phyloP scores from a whole-genome alignment of 2,888 invertebrate genomes.

The Drosophila formosana region DNA sequence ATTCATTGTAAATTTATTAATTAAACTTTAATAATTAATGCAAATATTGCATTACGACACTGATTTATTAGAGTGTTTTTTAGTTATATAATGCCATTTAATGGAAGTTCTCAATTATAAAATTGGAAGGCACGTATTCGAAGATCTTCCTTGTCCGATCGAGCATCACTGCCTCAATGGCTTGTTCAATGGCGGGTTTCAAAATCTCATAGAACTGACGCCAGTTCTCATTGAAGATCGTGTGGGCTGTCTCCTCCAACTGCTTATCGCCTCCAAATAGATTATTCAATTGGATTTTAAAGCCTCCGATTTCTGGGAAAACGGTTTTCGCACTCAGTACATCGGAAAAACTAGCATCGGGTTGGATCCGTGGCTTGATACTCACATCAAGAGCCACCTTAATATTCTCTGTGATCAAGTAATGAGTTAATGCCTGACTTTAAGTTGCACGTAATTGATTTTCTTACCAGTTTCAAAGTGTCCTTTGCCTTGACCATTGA shows the following conservation, averaged over 20 bases:
- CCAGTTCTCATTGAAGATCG: slow-evolving; percentile 90
- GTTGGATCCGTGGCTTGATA: slow-evolving; percentile 37
- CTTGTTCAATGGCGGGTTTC: slow-evolving; percentile 88
- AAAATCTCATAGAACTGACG: slow-evolving; percentile 88
- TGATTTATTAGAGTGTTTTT: background rate
- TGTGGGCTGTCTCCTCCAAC: slow-evolving; percentile 88
- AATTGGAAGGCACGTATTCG: slow-evolving; percentile 87
- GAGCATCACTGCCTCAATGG: slow-evolving; percentile 88
- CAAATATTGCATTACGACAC: background rate
- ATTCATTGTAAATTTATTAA: too few relatives aligned
- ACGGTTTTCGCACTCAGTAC: slow-evolving; percentile 88
- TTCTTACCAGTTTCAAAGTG: slow-evolving; percentile 88
- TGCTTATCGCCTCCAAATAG: slow-evolving; percentile 85
- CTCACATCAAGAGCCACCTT: slow-evolving; percentile 32
- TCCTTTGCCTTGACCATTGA: slow-evolving; percentile 87
- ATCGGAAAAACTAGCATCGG: slow-evolving; percentile 87
- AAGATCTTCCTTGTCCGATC: slow-evolving; percentile 88
- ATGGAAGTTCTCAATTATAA: slow-evolving; percentile 55
- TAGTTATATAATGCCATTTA: slow-evolving; percentile 8
- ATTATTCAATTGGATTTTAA: slow-evolving; percentile 88
- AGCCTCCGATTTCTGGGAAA: slow-evolving; percentile 87
- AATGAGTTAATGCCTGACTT: background rate
- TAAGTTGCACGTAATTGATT: background rate
- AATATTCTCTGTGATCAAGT: slow-evolving; percentile 47
- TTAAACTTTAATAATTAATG: background rate